These are phyloP conservation scores for Eumerus sabulonum DNA, from an alignment of 2,888 invertebrate genomes.

Conservation along the genomic window DNA sequence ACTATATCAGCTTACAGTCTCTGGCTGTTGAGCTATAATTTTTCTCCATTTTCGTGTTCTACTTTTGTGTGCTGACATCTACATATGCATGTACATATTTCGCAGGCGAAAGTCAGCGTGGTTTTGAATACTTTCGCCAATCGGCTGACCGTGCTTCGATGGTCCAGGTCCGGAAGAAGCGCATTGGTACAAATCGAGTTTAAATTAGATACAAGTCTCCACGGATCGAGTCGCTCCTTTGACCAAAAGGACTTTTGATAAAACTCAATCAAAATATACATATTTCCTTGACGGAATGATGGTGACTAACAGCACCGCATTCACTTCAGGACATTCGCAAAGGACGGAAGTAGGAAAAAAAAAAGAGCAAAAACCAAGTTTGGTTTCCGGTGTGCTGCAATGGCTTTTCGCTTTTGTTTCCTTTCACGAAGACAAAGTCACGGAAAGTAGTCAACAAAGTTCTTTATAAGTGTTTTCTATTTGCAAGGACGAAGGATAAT, in stretches of 20 bases:
- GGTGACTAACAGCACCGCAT: too few species aligned
- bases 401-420: neutral
- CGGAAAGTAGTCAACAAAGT: constrained; percentile 1
- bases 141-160: neutral
- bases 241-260: too few species aligned
- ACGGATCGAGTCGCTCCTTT: too few species aligned
- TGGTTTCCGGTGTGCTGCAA: neutral
- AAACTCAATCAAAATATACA: too few species aligned
- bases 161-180: neutral
- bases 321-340: neutral
- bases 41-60: neutral
- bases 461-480: neutral
- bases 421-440: neutral
- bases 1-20: constrained; percentile 57
- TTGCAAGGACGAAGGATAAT: constrained; percentile 25
- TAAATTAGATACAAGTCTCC: too few species aligned
- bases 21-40: constrained; percentile 13
- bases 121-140: neutral
- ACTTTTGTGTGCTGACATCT: constrained; percentile 3
- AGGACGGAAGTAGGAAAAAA: neutral
- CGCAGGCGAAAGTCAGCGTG: constrained; percentile 5
- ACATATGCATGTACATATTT: constrained; percentile 31
- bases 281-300: too few species aligned
- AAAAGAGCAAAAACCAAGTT: neutral
- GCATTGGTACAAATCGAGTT: neutral